Percentiles rank a stretch among this genome's conserved stretches.
Conservation (phyloP, 2,797 vertebrate species). For the Yasuhikotakia modesta region DNA sequence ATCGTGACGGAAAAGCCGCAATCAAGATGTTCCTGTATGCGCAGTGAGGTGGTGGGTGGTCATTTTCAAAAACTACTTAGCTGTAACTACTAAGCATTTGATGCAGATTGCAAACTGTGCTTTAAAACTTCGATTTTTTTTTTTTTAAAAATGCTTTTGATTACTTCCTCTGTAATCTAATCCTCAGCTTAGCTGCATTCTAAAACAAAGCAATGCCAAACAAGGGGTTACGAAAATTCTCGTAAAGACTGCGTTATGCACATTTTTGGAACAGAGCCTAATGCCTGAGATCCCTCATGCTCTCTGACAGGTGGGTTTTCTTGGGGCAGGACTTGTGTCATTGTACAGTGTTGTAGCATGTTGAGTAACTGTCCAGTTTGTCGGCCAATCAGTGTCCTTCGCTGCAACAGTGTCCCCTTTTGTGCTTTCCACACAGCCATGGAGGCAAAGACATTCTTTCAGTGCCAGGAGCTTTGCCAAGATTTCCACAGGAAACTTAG, state of each 20-base stretch:
- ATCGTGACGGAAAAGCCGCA: slow-evolving; percentile 12
- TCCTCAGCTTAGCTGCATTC: slow-evolving; percentile 11
- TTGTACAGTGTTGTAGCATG: slow-evolving; percentile 41
- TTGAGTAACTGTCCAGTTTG: slow-evolving; percentile 71
- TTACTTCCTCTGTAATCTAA: too few species aligned
- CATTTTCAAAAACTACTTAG: neutral
- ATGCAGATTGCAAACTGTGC: slow-evolving; percentile 21
- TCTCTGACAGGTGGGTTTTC: slow-evolving; percentile 16
- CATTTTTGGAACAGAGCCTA: slow-evolving; percentile 37
- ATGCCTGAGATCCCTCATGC: slow-evolving; percentile 32
- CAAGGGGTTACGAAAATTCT: slow-evolving; percentile 30
- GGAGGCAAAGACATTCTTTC: slow-evolving; percentile 67
- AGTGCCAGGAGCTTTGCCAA: slow-evolving; percentile 64
- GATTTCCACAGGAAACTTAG: slow-evolving; percentile 54
- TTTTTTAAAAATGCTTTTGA: too few species aligned
- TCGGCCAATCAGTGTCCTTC: slow-evolving; percentile 70
- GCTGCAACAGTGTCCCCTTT: slow-evolving; percentile 76
- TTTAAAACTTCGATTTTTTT: slow-evolving; percentile 10
- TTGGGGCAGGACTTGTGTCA: slow-evolving; percentile 28
- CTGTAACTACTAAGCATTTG: neutral
- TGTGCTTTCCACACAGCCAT: slow-evolving; percentile 62
- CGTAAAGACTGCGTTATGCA: slow-evolving; percentile 30
- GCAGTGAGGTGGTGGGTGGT: slow-evolving; percentile 9
- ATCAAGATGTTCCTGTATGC: slow-evolving; percentile 43
- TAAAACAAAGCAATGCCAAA: slow-evolving; percentile 21